Base-by-base conservation (phyloP, 2,888 invertebrate genomes). In the Archips xylosteana region DNA sequence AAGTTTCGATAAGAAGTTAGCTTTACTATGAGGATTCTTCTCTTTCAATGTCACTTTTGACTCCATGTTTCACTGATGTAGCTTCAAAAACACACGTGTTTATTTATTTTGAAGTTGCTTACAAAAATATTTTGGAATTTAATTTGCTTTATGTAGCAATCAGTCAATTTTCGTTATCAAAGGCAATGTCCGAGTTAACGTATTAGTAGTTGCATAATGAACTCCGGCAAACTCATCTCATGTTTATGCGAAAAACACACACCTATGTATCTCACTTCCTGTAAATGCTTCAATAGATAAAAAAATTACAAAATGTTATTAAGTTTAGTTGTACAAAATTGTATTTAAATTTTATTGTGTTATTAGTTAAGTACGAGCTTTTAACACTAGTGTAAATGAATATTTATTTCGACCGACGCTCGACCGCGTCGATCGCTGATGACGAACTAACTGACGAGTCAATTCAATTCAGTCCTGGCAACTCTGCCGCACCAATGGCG, bases 41-140 rank as follows among this genome's bases (percentile, higher is more conserved):
- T 96, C 95, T 72, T 95, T 94, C 77, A 95, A 90, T 80, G 95
- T 95, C 76, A 95, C 95, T 83, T 95, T 96, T 65, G 95, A 95
- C 84, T 96, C 96, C 96, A 96, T 96, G 74, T 82, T 86, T 75
- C 64, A 39, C 65, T 62, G n/a, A 61, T 71, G 71, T 64, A 59
- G 69, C 49, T 62, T 65, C 61, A 70, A 36, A 32, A 15, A 54
- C 64, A 68, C 23, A 12, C 32, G 64, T 59, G 49, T 70, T 32
- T 49, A 54, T 51, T 49, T 66, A 34, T 59, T 49, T 13, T 51
- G 36, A 49, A 12, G 2, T 57, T 32, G 10, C 32, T 12, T 3
- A 32, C 12, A 15, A 15, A 0, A 13, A 4, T 49, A n/a, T 23
- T n/a, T 15, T 23, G 23, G 23, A 23, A 15, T 1, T 54, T 8